Percentiles rank a stretch among this genome's conserved stretches.
Evolutionary conservation across 2,113 vertebrate genomes (phyloP).

Genomic region (Lonchura striata): DNA sequence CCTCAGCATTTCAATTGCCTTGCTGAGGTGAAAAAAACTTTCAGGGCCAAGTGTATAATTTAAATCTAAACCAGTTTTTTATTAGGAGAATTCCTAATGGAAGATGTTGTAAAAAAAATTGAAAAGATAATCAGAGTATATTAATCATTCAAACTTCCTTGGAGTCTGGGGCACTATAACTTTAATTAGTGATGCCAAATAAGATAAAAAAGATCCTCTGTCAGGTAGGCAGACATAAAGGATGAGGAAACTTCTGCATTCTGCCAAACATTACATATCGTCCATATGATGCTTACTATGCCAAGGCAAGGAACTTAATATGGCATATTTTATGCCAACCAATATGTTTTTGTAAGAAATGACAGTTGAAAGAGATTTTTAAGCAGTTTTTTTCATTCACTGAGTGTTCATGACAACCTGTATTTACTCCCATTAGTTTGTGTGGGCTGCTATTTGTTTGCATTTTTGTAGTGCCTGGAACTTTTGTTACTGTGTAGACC

Average conservation of each 20-base stretch:
- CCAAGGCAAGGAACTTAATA: neutral
- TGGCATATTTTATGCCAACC: neutral
- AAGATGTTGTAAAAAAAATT: neutral
- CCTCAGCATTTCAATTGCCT: neutral
- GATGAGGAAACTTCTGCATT: neutral
- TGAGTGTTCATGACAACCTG: neutral
- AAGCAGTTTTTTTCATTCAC: neutral
- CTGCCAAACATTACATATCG: neutral
- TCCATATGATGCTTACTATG: neutral
- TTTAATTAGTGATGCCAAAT: neutral
- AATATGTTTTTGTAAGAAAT: neutral
- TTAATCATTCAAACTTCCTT: neutral
- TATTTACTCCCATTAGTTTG: neutral
- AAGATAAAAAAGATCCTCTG: neutral
- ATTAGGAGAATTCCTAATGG: neutral
- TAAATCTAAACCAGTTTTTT: neutral
- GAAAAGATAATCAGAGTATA: neutral
- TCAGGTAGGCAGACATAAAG: neutral
- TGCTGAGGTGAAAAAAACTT: neutral
- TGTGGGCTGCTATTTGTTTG: neutral
- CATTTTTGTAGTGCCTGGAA: neutral
- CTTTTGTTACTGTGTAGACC: neutral
- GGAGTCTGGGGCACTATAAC: neutral
- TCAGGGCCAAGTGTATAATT: neutral
- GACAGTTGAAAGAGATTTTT: neutral